Conservation (phyloP, 1,140 invertebrate species). For the Polyergus mexicanus region DNA sequence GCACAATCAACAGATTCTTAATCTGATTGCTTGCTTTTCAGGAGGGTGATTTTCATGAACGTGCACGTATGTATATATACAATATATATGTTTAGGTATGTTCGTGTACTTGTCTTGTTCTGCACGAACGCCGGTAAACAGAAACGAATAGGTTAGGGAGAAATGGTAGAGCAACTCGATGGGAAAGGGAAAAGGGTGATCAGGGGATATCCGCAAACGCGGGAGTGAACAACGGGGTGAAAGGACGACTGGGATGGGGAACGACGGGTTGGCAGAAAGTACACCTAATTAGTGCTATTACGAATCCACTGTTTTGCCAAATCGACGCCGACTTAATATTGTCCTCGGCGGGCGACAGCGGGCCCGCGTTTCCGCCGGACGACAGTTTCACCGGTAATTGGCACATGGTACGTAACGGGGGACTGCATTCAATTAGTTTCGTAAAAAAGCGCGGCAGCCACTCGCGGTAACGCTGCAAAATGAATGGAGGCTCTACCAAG, state of each 20-base stretch:
- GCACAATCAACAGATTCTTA: no score
- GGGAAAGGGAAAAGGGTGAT: background rate
- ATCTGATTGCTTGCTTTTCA: slow-evolving; percentile 3
- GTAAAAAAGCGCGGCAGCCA: slow-evolving; percentile 74
- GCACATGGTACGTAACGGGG: slow-evolving; percentile 72
- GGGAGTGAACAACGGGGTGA: slow-evolving; percentile 25
- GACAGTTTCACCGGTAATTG: slow-evolving; percentile 77
- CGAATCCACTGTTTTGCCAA: slow-evolving; percentile 78
- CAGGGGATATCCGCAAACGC: background rate
- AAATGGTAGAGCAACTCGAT: slow-evolving; percentile 16
- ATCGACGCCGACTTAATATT: slow-evolving; percentile 78
- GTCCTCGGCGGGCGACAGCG: slow-evolving; percentile 51
- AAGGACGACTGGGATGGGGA: slow-evolving; percentile 21
- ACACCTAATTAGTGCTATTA: slow-evolving; percentile 81
- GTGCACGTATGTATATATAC: background rate
- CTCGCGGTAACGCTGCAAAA: slow-evolving; percentile 73
- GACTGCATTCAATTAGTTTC: slow-evolving; percentile 80
- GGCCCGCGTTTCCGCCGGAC: slow-evolving; percentile 43
- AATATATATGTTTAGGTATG: no score
- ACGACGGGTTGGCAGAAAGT: slow-evolving; percentile 69
- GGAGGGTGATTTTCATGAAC: background rate
- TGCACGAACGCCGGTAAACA: slow-evolving; percentile 58
- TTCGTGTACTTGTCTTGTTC: background rate
- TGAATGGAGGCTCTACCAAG: slow-evolving; percentile 67
- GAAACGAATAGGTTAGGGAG: slow-evolving; percentile 61